A percentile compares a stretch with the other conserved stretches of the same genome.
Conservation (phyloP, 2,888 invertebrate genomes). For the Andricus quercusramuli region DNA sequence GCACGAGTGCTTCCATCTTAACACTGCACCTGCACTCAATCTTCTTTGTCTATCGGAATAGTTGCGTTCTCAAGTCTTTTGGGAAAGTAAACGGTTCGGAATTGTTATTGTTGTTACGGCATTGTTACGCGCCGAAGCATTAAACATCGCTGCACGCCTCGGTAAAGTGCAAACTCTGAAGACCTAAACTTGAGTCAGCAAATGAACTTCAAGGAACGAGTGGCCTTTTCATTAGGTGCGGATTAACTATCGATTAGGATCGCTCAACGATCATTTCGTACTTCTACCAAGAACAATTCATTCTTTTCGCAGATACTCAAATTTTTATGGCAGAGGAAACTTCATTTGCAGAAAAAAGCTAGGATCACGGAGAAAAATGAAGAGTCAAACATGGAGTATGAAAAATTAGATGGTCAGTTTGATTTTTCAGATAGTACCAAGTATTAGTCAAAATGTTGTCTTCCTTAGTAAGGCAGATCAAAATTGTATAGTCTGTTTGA, state of each 20-base stretch:
- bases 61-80: constrained; percentile 59
- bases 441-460: too few relatives aligned
- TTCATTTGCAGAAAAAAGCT: too few relatives aligned
- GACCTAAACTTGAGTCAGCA: neutral
- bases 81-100: constrained; percentile 61
- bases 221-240: neutral
- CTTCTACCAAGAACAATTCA: neutral
- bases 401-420: too few relatives aligned
- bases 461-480: too few relatives aligned
- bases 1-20: constrained; percentile 62
- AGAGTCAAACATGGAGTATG: too few relatives aligned
- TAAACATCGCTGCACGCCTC: constrained; percentile 51
- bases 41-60: constrained; percentile 74
- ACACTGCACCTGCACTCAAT: constrained; percentile 72
- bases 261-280: neutral
- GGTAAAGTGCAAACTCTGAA: constrained; percentile 47
- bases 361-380: too few relatives aligned
- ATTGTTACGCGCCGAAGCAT: constrained; percentile 51
- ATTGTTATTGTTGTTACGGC: constrained; percentile 47
- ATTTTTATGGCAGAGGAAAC: neutral
- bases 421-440: too few relatives aligned
- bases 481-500: too few relatives aligned
- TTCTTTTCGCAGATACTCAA: neutral
- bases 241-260: neutral
- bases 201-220: constrained; percentile 2